These are phyloP conservation scores for Heliangelus exortis DNA, from an alignment of 2,797 vertebrate species.

Conservation along the genomic window DNA sequence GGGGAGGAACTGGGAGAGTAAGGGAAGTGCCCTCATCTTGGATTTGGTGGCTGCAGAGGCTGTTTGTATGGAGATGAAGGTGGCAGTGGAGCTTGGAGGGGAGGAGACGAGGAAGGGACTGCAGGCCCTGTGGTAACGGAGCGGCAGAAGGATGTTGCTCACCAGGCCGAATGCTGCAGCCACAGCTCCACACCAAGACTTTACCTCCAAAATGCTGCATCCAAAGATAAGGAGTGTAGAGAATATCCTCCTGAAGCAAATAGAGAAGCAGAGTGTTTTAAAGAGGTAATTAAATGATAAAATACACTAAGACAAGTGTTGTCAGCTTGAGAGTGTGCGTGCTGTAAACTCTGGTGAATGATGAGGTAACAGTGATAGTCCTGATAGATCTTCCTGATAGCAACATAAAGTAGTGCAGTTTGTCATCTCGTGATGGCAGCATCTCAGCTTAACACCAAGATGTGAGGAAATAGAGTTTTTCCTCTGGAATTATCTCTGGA, in stretches of 20 bases:
- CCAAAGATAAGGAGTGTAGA: neutral
- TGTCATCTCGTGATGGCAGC: too few relatives aligned
- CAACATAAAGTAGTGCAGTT: too few relatives aligned
- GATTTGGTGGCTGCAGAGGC: neutral
- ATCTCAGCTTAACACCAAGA: neutral
- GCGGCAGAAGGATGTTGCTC: neutral
- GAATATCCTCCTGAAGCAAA: neutral
- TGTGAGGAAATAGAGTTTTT: neutral
- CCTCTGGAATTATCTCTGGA: neutral
- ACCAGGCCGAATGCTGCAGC: neutral
- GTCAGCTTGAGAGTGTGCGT: neutral
- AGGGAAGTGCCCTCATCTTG: neutral
- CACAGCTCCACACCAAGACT: accelerated
- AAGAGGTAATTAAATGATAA: neutral
- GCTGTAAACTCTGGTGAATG: neutral
- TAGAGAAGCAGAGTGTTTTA: neutral
- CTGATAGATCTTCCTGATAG: neutral
- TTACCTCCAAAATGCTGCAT: neutral
- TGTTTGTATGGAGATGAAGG: neutral
- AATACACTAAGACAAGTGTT: neutral
- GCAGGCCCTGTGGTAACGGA: neutral
- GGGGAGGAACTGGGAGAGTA: neutral
- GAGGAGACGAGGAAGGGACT: neutral
- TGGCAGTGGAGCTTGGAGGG: accelerated
- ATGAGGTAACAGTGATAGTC: neutral